Conservation (phyloP, 2,888 invertebrate species). For the Belgica antarctica region DNA sequence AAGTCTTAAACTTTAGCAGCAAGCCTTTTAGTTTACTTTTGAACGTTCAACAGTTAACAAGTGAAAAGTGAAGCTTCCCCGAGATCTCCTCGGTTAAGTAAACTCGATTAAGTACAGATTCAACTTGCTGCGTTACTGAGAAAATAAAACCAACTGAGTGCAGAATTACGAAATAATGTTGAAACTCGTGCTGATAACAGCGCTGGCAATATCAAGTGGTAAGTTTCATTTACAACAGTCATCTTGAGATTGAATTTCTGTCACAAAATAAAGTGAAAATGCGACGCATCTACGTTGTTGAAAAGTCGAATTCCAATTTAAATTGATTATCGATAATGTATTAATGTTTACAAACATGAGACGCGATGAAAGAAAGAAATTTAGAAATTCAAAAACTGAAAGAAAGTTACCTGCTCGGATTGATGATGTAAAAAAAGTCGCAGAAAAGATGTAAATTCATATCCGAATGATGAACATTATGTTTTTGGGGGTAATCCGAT, state of each 20-base stretch:
- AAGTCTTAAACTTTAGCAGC: constrained; percentile 37
- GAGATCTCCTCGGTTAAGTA: constrained; percentile 10
- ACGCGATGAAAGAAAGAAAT: background rate
- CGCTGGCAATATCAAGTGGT: constrained; percentile 30
- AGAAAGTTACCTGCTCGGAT: constrained; percentile 40
- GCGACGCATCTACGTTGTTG: no score
- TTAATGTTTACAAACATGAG: constrained; percentile 1
- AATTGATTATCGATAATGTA: constrained; percentile 40
- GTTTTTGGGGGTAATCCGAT: background rate
- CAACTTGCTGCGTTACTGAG: background rate
- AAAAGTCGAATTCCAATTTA: constrained; percentile 19
- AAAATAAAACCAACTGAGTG: background rate
- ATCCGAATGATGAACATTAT: constrained; percentile 6
- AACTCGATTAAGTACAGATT: background rate
- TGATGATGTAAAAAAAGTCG: background rate
- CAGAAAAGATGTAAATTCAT: constrained; percentile 18
- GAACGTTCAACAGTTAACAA: constrained; percentile 36
- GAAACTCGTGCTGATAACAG: constrained; percentile 16
- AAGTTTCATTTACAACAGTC: background rate
- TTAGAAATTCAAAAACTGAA: constrained; percentile 39
- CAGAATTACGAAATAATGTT: constrained; percentile 24
- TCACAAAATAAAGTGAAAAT: constrained; percentile 21
- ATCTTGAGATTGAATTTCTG: background rate
- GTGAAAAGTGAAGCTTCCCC: constrained; percentile 10
- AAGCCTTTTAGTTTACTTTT: constrained; percentile 43